A percentile compares a stretch with the other conserved stretches of the same genome.
These are phyloP conservation scores for Diadegma fenestrale DNA, from an alignment of 2,888 invertebrate species.

Conservation along the genomic window DNA sequence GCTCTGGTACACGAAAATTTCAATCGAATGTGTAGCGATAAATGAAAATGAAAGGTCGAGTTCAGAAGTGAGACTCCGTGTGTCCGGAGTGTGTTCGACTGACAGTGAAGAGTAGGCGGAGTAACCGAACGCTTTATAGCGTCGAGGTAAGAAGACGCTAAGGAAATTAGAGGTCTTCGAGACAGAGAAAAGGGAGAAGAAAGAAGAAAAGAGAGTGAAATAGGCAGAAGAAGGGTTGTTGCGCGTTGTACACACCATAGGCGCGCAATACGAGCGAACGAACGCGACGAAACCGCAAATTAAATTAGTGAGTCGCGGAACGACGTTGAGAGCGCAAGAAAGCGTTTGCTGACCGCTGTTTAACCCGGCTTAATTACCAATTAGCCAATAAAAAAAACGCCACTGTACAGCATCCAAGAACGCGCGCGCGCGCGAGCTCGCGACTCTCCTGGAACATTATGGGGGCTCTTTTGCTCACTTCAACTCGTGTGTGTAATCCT, in stretches of 20 bases:
- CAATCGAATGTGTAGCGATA: conserved; percentile 37
- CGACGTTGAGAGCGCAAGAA: conserved; percentile 80
- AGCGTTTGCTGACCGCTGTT: conserved; percentile 82
- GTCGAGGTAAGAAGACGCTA: conserved; percentile 61
- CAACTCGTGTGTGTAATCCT: conserved; percentile 37
- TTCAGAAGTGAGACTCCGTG: neutral
- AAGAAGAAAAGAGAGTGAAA: conserved; percentile 38
- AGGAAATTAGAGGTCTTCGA: conserved; percentile 60
- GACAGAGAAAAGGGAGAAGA: conserved; percentile 49
- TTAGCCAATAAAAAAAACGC: conserved; percentile 83
- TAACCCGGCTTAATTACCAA: conserved; percentile 83
- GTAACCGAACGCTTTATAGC: conserved; percentile 59
- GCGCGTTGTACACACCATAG: conserved; percentile 62
- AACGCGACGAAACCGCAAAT: conserved; percentile 84
- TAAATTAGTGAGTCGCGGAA: conserved; percentile 82
- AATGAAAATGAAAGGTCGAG: conserved; percentile 39
- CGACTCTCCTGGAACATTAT: conserved; percentile 52
- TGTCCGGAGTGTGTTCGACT: conserved; percentile 41
- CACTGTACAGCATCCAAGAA: conserved; percentile 73
- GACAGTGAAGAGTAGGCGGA: conserved; percentile 65
- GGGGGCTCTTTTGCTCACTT: conserved; percentile 52
- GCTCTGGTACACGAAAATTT: conserved; percentile 46
- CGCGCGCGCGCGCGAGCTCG: conserved; percentile 70
- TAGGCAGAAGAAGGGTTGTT: conserved; percentile 50
- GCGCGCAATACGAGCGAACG: conserved; percentile 71